phyloP scores from a whole-genome alignment of 2,888 invertebrate genomes.

The Caradrina clavipalpis region DNA sequence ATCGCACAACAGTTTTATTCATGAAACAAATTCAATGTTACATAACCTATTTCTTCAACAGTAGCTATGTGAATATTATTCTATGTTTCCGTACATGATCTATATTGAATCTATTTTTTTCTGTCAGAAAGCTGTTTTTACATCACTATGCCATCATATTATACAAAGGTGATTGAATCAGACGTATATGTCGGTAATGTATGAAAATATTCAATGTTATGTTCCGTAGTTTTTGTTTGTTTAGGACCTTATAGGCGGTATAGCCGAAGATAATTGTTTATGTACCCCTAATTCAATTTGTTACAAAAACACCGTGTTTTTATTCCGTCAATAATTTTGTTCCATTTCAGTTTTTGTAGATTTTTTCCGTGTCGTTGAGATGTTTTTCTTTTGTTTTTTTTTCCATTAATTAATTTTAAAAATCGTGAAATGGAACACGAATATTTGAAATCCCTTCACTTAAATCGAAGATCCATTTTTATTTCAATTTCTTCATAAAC shows the following conservation, averaged over 20 bases:
- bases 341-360: background rate
- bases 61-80: constrained; percentile 6
- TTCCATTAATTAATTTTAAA: background rate
- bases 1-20: no score
- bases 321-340: constrained; percentile 26
- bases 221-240: constrained; percentile 40
- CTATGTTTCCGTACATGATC: constrained; percentile 1
- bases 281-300: constrained; percentile 45
- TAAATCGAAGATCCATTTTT: constrained; percentile 2
- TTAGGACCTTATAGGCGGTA: constrained; percentile 50
- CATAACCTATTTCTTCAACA: no score
- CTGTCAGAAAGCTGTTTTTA: background rate
- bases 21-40: no score
- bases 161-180: constrained; percentile 28
- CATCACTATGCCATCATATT: constrained; percentile 9
- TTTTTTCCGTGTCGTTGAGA: background rate
- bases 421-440: background rate
- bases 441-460: background rate
- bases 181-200: constrained; percentile 22
- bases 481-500: background rate
- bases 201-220: constrained; percentile 40
- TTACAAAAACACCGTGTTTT: constrained; percentile 29
- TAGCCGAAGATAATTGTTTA: constrained; percentile 45
- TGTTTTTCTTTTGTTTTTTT: background rate
- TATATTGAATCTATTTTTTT: constrained; percentile 8